phyloP scores from a whole-genome alignment of 2,113 vertebrate species.

The Mastomys coucha region DNA sequence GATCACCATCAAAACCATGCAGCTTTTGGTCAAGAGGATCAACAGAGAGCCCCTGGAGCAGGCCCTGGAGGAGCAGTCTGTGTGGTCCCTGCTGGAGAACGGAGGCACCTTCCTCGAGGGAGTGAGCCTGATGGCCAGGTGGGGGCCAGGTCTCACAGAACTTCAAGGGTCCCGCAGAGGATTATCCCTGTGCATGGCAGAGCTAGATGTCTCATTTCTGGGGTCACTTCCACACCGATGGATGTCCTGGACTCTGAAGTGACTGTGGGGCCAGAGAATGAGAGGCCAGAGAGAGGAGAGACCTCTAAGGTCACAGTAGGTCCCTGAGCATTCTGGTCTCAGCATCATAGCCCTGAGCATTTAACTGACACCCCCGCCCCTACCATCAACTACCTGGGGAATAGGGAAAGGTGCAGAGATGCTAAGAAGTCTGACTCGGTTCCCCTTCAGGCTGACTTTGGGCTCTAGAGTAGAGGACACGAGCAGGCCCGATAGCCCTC shows the following conservation, averaged over 20 bases:
- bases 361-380: not conserved
- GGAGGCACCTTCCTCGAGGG: constrained; percentile 67
- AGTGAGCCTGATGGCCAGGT: constrained; percentile 75
- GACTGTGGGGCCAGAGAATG: not conserved
- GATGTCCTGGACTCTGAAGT: not conserved
- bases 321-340: not conserved
- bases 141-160: not conserved
- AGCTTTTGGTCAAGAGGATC: constrained; percentile 56
- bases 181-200: not conserved
- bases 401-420: not conserved
- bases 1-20: constrained; percentile 56
- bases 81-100: constrained; percentile 67
- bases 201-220: not conserved
- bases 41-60: not conserved
- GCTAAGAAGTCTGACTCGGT: accelerated
- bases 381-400: too few relatives aligned
- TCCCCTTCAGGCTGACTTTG: not conserved
- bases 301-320: not conserved
- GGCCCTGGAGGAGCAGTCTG: constrained; percentile 13
- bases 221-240: not conserved
- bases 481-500: not conserved
- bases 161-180: not conserved
- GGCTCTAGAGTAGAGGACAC: accelerated
- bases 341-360: not conserved
- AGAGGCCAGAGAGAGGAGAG: not conserved